Evolutionary conservation across 1,140 invertebrate species (phyloP).

Genomic region (Lepidurus arcticus): DNA sequence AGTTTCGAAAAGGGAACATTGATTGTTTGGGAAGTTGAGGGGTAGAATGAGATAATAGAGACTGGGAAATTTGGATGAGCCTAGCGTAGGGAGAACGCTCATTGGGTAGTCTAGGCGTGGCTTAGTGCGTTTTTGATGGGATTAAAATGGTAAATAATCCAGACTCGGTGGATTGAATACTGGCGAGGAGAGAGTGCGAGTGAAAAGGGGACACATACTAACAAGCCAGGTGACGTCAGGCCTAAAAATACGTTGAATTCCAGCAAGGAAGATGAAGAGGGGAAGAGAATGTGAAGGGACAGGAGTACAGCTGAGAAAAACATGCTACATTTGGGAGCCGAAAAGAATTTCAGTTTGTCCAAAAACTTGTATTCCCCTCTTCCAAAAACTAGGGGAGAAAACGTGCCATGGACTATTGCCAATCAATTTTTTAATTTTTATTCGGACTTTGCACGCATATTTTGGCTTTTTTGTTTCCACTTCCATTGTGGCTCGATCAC

Average conservation of each 20-base stretch:
- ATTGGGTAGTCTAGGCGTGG: too few species aligned
- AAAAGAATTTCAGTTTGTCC: slow-evolving; percentile 10
- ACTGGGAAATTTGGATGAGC: too few species aligned
- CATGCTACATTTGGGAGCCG: background rate
- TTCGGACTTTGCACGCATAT: background rate
- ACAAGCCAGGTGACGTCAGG: slow-evolving; percentile 4
- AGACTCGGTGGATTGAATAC: background rate
- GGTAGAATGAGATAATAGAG: too few species aligned
- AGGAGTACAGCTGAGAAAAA: slow-evolving; percentile 40
- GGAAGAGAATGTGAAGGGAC: background rate
- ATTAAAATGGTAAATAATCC: slow-evolving; percentile 16
- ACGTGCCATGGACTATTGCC: slow-evolving; percentile 23
- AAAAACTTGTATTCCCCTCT: background rate
- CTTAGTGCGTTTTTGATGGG: background rate
- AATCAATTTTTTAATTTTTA: slow-evolving; percentile 14
- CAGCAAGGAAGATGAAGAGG: background rate
- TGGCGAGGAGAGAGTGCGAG: background rate
- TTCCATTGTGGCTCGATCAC: background rate
- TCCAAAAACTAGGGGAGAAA: background rate
- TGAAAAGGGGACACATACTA: background rate
- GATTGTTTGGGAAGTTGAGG: too few species aligned
- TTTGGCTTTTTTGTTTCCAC: too few species aligned
- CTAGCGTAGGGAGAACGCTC: too few species aligned
- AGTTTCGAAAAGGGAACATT: too few species aligned
- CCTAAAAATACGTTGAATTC: slow-evolving; percentile 8